Evolutionary conservation across 2,888 invertebrate species (phyloP).

Genomic region (Branchellion lobata): DNA sequence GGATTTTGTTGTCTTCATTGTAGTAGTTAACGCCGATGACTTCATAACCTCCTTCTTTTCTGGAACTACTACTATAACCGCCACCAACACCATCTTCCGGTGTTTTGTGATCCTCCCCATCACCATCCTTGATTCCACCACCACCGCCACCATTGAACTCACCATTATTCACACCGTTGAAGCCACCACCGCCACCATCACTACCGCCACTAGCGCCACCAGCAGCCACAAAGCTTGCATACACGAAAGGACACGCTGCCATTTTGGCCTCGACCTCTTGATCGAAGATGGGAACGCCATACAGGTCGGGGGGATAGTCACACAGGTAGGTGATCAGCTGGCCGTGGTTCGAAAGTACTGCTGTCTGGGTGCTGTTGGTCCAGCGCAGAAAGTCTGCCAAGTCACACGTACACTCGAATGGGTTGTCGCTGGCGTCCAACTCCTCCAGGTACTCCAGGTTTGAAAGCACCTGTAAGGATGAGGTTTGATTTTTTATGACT

Average conservation of each 20-base stretch:
- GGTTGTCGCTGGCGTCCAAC: conserved; percentile 51
- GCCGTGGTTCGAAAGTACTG: conserved; percentile 44
- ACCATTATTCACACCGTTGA: not conserved
- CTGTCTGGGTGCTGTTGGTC: conserved; percentile 51
- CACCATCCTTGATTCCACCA: not conserved
- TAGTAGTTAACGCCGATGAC: not conserved
- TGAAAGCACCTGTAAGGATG: conserved; percentile 36
- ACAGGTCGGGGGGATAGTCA: conserved; percentile 44
- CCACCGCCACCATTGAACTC: not conserved
- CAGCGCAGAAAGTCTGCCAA: conserved; percentile 50
- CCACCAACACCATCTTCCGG: not conserved
- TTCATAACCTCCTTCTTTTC: conserved; percentile 14
- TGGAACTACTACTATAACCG: not conserved
- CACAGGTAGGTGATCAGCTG: conserved; percentile 47
- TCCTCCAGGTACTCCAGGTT: conserved; percentile 51
- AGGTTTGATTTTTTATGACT: too few relatives aligned
- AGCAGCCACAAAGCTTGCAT: not conserved
- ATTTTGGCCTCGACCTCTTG: conserved; percentile 40
- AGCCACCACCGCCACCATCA: not conserved
- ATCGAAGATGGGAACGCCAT: conserved; percentile 45
- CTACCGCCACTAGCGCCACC: not conserved
- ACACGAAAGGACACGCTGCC: conserved; percentile 9
- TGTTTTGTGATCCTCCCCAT: not conserved
- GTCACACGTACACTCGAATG: conserved; percentile 51
- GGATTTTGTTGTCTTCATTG: conserved; percentile 12